These are phyloP conservation scores for Drosophila mulleri DNA, from an alignment of 2,888 invertebrate species.

Conservation along the genomic window DNA sequence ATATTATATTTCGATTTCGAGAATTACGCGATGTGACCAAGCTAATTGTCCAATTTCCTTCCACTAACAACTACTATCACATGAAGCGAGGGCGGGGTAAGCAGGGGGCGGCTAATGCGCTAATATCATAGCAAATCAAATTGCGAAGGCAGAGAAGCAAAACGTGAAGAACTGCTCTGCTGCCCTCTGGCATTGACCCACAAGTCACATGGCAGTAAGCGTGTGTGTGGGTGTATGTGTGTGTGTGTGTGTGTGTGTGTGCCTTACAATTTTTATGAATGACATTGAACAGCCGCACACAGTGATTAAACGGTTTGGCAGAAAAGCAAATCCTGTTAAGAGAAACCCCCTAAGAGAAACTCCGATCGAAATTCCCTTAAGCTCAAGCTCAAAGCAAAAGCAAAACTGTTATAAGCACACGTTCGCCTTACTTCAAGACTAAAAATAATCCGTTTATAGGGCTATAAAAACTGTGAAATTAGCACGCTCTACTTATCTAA, in stretches of 20 bases:
- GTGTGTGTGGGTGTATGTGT: background rate
- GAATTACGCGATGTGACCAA: constrained; percentile 28
- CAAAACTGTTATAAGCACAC: constrained; percentile 32
- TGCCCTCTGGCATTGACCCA: constrained; percentile 71
- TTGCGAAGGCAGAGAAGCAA: constrained; percentile 39
- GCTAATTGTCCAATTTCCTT: constrained; percentile 60
- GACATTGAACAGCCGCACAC: constrained; percentile 62
- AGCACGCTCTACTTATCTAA: constrained; percentile 45
- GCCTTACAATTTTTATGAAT: constrained; percentile 71
- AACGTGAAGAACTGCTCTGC: constrained; percentile 32
- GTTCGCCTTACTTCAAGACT: constrained; percentile 30
- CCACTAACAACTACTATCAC: constrained; percentile 15
- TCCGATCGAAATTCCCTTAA: constrained; percentile 21
- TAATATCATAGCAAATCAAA: constrained; percentile 66
- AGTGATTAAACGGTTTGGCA: constrained; percentile 19
- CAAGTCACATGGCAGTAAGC: constrained; percentile 37
- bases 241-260: constrained; percentile 10
- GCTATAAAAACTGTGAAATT: constrained; percentile 43
- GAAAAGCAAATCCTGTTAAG: constrained; percentile 24
- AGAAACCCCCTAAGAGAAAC: constrained; percentile 25
- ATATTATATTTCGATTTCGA: constrained; percentile 59
- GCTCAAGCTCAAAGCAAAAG: constrained; percentile 3
- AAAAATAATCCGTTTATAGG: constrained; percentile 42
- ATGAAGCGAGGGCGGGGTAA: constrained; percentile 6
- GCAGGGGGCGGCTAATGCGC: constrained; percentile 48